These are phyloP conservation scores for Limanda limanda DNA, from an alignment of 2,113 vertebrate species.

Conservation along the genomic window DNA sequence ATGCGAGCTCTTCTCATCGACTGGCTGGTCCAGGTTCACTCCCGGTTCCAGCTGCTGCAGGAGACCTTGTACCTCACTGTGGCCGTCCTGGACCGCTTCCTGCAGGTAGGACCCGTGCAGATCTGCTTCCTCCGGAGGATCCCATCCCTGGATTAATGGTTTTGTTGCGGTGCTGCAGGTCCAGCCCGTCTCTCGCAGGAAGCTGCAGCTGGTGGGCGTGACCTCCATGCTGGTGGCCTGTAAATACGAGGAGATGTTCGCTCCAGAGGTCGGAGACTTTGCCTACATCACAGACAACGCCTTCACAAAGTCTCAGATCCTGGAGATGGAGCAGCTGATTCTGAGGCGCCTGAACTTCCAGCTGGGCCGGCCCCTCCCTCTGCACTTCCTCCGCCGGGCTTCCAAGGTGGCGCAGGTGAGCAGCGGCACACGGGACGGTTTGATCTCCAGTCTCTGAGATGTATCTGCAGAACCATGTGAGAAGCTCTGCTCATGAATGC, in stretches of 20 bases:
- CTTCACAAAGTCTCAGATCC: conserved; percentile 87
- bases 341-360: conserved; percentile 87
- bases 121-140: neutral
- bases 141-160: fast-evolving
- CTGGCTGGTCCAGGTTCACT: conserved; percentile 96
- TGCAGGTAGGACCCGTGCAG: conserved; percentile 81
- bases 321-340: conserved; percentile 90
- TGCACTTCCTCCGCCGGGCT: conserved; percentile 93
- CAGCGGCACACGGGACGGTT: no score
- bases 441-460: neutral
- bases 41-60: conserved; percentile 91
- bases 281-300: conserved; percentile 94
- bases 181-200: conserved; percentile 87
- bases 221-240: conserved; percentile 91
- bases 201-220: conserved; percentile 92
- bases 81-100: conserved; percentile 91
- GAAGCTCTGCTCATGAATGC: no score
- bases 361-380: conserved; percentile 90
- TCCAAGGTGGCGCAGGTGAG: conserved; percentile 92
- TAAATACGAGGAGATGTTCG: conserved; percentile 94
- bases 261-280: conserved; percentile 89
- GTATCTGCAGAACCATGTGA: no score
- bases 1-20: conserved; percentile 95
- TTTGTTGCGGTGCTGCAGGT: conserved; percentile 70
- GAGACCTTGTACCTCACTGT: conserved; percentile 95